phyloP scores from a whole-genome alignment of 2,113 vertebrate genomes.

The Corydoras maculifer region DNA sequence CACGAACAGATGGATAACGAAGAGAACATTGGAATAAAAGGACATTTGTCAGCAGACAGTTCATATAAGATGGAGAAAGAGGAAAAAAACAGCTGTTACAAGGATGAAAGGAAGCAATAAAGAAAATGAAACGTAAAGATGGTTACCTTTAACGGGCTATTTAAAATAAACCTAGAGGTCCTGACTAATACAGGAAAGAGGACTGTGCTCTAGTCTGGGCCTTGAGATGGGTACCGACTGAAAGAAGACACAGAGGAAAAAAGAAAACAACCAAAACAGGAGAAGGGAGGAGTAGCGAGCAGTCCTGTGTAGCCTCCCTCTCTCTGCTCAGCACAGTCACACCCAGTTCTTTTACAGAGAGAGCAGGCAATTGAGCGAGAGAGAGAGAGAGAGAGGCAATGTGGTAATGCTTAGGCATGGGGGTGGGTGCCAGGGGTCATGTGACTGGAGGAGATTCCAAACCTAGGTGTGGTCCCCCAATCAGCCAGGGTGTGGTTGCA shows the following conservation, averaged over 20 bases:
- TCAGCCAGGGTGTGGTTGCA: slow-evolving; percentile 65
- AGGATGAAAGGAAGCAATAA: not conserved
- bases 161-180: not conserved
- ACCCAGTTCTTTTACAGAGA: slow-evolving; percentile 61
- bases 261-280: slow-evolving; percentile 35
- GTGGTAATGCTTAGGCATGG: slow-evolving; percentile 42
- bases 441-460: slow-evolving; percentile 64
- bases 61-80: not conserved
- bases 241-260: slow-evolving; percentile 18
- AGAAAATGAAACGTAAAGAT: not conserved
- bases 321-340: slow-evolving; percentile 61
- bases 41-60: not conserved
- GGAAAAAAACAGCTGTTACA: not conserved
- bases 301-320: slow-evolving; percentile 61
- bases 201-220: slow-evolving; percentile 8
- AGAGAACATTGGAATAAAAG: not conserved
- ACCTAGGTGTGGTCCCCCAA: slow-evolving; percentile 63
- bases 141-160: slow-evolving; percentile 19
- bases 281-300: slow-evolving; percentile 51
- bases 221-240: slow-evolving; percentile 3
- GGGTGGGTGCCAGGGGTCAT: slow-evolving; percentile 45
- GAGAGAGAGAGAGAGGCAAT: slow-evolving; percentile 27
- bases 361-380: slow-evolving; percentile 8
- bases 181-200: not conserved
- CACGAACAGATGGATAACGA: not conserved